Conservation (phyloP, 2,113 vertebrate species). For the Mesitornis unicolor region DNA sequence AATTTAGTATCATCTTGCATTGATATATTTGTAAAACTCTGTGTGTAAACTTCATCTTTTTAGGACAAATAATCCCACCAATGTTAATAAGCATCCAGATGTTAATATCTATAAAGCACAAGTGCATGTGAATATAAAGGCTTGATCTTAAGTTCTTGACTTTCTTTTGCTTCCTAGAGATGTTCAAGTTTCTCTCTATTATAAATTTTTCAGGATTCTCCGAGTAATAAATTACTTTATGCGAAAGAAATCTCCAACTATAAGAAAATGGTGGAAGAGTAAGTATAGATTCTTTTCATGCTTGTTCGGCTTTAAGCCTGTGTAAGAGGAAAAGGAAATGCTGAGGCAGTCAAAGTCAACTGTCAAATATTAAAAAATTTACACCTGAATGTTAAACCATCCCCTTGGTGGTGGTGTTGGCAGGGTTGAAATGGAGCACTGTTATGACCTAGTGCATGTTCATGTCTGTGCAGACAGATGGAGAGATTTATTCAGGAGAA, state of each 20-base stretch:
- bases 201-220: constrained; percentile 85
- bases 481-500: not conserved
- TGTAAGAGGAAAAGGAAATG: not conserved
- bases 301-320: not conserved
- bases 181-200: not conserved
- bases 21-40: not conserved
- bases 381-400: not conserved
- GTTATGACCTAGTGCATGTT: accelerated
- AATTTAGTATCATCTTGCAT: not conserved
- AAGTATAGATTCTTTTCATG: constrained; percentile 67
- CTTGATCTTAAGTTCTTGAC: not conserved
- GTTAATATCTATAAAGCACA: not conserved
- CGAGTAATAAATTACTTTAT: constrained; percentile 98
- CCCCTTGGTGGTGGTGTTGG: not conserved
- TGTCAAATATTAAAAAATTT: not conserved
- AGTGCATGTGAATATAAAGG: not conserved
- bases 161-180: not conserved
- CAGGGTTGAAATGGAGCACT: not conserved
- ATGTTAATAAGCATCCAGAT: not conserved
- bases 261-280: constrained; percentile 99
- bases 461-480: not conserved
- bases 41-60: not conserved
- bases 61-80: not conserved
- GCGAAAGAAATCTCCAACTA: constrained; percentile 98
- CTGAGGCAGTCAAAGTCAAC: not conserved